phyloP scores from a whole-genome alignment of 1,140 invertebrate genomes.

The Trichonephila inaurata region DNA sequence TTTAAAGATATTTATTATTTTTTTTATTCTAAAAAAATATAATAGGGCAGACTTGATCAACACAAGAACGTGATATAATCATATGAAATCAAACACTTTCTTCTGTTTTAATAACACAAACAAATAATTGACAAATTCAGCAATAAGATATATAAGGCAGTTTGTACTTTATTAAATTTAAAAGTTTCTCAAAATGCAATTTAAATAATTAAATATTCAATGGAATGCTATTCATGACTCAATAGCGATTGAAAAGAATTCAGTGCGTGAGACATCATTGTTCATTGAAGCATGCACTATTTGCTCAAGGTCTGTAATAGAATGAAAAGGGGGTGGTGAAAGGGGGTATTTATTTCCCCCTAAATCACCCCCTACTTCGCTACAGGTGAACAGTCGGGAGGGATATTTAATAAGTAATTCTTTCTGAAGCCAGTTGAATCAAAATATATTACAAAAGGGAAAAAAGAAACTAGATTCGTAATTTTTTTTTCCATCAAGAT shows the following conservation, averaged over 20 bases:
- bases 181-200: too few species aligned
- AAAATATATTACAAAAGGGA: background rate
- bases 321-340: background rate
- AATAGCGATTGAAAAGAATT: background rate
- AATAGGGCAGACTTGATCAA: too few species aligned
- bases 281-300: slow-evolving; percentile 27
- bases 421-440: too few species aligned
- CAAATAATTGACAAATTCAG: too few species aligned
- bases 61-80: too few species aligned
- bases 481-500: background rate
- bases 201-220: too few species aligned
- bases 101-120: too few species aligned
- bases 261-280: slow-evolving; percentile 18
- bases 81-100: too few species aligned
- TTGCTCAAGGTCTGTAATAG: slow-evolving; percentile 4
- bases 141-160: too few species aligned
- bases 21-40: too few species aligned
- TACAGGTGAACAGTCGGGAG: background rate
- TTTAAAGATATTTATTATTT: too few species aligned
- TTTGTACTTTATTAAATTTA: too few species aligned
- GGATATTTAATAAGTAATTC: background rate
- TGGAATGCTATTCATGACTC: background rate
- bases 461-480: background rate
- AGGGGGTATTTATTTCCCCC: background rate
- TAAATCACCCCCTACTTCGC: background rate